These are phyloP conservation scores for Hecatera dysodea DNA, from an alignment of 2,888 invertebrate species.

Conservation along the genomic window DNA sequence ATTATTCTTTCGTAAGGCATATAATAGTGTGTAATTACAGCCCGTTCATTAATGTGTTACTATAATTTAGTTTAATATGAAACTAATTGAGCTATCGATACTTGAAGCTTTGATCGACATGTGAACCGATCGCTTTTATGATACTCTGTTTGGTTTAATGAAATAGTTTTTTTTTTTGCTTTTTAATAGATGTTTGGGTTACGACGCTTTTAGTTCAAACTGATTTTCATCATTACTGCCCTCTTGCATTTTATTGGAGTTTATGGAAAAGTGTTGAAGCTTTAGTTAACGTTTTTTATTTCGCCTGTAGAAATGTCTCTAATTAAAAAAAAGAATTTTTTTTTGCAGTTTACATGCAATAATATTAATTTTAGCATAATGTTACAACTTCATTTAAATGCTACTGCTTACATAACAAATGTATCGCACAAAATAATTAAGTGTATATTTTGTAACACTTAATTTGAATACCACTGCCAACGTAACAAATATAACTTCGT, in stretches of 20 bases:
- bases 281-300: too few relatives aligned
- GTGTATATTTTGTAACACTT: too few relatives aligned
- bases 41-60: slow-evolving; percentile 73
- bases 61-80: slow-evolving; percentile 74
- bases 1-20: slow-evolving; percentile 65
- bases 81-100: slow-evolving; percentile 74
- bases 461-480: not conserved
- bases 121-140: slow-evolving; percentile 68
- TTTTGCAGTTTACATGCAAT: too few relatives aligned
- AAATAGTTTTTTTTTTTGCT: slow-evolving; percentile 66
- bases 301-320: too few relatives aligned
- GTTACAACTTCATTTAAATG: too few relatives aligned
- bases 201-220: slow-evolving; percentile 2
- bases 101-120: slow-evolving; percentile 70
- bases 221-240: not conserved
- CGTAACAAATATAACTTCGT: not conserved
- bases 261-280: too few relatives aligned
- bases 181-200: slow-evolving; percentile 11
- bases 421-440: too few relatives aligned
- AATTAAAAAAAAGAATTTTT: too few relatives aligned
- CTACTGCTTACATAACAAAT: too few relatives aligned
- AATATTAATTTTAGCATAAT: too few relatives aligned
- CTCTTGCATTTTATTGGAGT: not conserved
- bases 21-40: slow-evolving; percentile 73
- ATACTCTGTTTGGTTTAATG: slow-evolving; percentile 69